A percentile compares a stretch with the other conserved stretches of the same genome.
These are phyloP conservation scores for Columbina picui DNA, from an alignment of 2,113 vertebrate species.

Conservation along the genomic window DNA sequence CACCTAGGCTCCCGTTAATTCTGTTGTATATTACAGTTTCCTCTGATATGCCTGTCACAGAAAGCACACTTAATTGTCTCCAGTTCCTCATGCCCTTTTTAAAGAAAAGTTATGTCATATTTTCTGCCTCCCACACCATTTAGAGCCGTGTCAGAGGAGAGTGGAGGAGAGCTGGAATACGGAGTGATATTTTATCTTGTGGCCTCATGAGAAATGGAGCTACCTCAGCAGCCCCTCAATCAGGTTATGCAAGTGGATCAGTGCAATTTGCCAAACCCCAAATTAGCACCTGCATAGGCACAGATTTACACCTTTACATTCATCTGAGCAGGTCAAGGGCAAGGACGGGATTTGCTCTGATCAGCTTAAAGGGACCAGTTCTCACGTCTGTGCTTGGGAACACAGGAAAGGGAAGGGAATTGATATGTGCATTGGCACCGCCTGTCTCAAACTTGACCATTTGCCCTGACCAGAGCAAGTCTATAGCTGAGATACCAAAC, in stretches of 20 bases:
- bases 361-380: background rate
- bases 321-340: background rate
- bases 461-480: background rate
- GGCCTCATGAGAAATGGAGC: background rate
- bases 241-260: background rate
- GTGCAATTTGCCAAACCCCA: background rate
- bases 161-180: background rate
- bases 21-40: background rate
- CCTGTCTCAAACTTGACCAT: background rate
- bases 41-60: background rate
- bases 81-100: conserved; percentile 3
- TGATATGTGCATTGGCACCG: rapidly evolving
- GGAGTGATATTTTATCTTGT: background rate
- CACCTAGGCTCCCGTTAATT: background rate
- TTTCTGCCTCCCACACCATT: background rate
- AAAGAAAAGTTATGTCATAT: background rate
- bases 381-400: background rate
- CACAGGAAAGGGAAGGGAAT: background rate
- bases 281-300: background rate
- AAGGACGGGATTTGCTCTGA: background rate
- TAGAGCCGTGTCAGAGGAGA: background rate
- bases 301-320: background rate
- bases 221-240: conserved; percentile 10
- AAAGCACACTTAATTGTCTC: background rate
- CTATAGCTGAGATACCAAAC: background rate